Evolutionary conservation across 2,113 vertebrate species (phyloP).

Genomic region (Sceloporus tristichus): DNA sequence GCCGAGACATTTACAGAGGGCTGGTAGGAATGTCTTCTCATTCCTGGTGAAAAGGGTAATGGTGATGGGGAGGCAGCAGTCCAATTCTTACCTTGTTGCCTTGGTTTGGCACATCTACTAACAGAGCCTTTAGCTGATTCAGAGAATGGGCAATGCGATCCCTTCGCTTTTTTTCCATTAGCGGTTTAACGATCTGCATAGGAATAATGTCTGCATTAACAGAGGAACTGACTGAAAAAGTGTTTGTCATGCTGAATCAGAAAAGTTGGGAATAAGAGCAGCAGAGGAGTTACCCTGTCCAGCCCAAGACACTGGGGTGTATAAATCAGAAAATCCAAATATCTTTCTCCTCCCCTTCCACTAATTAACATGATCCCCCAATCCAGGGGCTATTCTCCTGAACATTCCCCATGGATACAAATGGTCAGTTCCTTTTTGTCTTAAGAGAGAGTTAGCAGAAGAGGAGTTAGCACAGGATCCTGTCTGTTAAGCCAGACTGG

Average conservation of each 20-base stretch:
- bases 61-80: background rate
- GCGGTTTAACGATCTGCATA: background rate
- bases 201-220: background rate
- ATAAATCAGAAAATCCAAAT: background rate
- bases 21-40: background rate
- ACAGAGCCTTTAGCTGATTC: background rate
- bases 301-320: background rate
- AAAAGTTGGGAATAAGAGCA: background rate
- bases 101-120: background rate
- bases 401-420: background rate
- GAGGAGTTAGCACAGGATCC: background rate
- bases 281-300: background rate
- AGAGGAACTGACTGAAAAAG: background rate
- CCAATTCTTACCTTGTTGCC: background rate
- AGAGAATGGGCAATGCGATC: conserved; percentile 6
- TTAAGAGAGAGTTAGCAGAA: background rate
- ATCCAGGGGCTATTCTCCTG: background rate
- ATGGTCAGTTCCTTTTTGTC: too few relatives aligned
- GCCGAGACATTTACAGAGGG: background rate
- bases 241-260: background rate
- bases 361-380: background rate
- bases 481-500: too few relatives aligned
- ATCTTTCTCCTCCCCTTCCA: background rate
- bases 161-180: conserved; percentile 20
- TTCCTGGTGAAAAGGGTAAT: too few relatives aligned